A percentile compares a stretch with the other conserved stretches of the same genome.
phyloP scores from a whole-genome alignment of 2,888 invertebrate species.

The Cecidostiba fungosa region DNA sequence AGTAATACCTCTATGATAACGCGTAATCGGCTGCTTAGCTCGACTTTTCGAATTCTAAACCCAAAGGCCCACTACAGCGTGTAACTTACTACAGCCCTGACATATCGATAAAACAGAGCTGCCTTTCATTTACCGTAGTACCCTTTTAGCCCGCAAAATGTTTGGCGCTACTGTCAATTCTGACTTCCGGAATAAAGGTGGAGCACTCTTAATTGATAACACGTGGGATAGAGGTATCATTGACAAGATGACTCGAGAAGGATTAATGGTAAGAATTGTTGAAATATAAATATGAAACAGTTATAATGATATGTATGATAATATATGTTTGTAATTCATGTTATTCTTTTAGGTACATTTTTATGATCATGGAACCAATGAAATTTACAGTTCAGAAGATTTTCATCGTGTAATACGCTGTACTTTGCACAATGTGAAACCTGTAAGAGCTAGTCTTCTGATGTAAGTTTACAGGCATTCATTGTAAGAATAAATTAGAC shows the following conservation, averaged over 20 bases:
- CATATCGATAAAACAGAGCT: too few species aligned
- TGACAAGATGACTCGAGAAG: conserved; percentile 70
- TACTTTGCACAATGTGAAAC: conserved; percentile 71
- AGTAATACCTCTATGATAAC: too few species aligned
- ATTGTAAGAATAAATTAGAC: too few species aligned
- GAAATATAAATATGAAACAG: neutral
- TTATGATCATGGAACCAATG: conserved; percentile 76
- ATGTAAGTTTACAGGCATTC: conserved; percentile 60
- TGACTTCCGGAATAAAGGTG: too few species aligned
- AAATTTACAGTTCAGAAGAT: conserved; percentile 66
- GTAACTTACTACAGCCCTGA: too few species aligned
- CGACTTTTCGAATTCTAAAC: too few species aligned
- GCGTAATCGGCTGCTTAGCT: too few species aligned
- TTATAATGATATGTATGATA: neutral
- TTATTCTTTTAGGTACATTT: conserved; percentile 72
- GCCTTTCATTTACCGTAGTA: too few species aligned
- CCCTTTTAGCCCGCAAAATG: too few species aligned
- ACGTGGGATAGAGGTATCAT: conserved; percentile 76
- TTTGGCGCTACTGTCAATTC: too few species aligned
- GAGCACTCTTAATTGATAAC: neutral
- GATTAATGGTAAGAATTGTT: conserved; percentile 70
- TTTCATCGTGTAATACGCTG: conserved; percentile 76
- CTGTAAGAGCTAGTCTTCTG: conserved; percentile 65
- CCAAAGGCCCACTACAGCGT: too few species aligned
- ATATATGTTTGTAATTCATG: conserved; percentile 18